These are phyloP conservation scores for Chaetophractus vellerosus DNA, from an alignment of 2,797 vertebrate species.

Conservation along the genomic window DNA sequence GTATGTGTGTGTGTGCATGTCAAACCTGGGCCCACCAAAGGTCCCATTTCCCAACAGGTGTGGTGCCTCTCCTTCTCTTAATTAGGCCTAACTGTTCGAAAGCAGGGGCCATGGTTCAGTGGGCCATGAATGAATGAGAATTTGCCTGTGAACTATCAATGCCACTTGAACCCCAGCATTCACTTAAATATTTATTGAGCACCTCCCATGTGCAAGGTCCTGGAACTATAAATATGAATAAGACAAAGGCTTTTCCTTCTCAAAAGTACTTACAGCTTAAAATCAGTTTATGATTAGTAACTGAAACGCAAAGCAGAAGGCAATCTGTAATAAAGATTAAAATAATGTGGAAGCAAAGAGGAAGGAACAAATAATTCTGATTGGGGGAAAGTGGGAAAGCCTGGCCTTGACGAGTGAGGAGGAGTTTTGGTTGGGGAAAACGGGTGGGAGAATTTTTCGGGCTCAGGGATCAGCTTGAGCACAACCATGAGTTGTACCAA, in stretches of 20 bases:
- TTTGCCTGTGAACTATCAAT: conserved; percentile 48
- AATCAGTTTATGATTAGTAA: conserved; percentile 47
- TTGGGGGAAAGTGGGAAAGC: neutral
- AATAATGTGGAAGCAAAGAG: conserved; percentile 36
- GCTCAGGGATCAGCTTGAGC: neutral
- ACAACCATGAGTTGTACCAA: neutral
- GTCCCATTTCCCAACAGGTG: conserved; percentile 7
- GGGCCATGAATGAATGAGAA: conserved; percentile 22
- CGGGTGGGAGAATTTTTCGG: conserved; percentile 3
- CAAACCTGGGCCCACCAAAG: neutral
- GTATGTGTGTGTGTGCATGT: neutral
- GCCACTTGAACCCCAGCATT: conserved; percentile 34
- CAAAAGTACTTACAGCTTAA: conserved; percentile 23
- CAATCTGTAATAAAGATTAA: conserved; percentile 53
- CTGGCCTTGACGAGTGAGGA: neutral
- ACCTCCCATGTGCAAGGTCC: conserved; percentile 15
- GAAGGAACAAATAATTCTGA: conserved; percentile 55
- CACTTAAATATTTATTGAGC: conserved; percentile 64
- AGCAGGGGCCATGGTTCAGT: conserved; percentile 23
- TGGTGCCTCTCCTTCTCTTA: conserved; percentile 50
- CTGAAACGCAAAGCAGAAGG: conserved; percentile 56
- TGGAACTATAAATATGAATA: conserved; percentile 13
- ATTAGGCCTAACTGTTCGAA: neutral
- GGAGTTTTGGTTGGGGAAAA: neutral
- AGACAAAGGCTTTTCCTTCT: conserved; percentile 2